Base-by-base conservation (phyloP, 2,797 vertebrate species). In the Neosalanx taihuensis region DNA sequence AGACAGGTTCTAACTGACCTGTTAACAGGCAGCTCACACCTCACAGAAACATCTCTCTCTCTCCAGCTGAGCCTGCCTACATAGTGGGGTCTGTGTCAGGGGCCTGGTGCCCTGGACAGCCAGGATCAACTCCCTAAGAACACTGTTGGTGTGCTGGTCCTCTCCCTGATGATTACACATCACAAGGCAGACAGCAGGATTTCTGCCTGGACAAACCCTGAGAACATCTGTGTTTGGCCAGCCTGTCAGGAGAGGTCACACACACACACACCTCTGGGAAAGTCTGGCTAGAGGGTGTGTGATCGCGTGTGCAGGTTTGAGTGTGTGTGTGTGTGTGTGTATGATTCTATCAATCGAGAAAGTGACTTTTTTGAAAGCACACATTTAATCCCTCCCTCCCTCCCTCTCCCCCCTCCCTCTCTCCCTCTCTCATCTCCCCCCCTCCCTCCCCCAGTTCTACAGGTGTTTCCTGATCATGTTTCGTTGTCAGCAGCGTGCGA, bases 391-490 rank as follows among this genome's bases (percentile, higher is more conserved):
- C 23, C 58, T 15, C 7, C 23, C 58, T 41, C 3, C 6, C 31
- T 20, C 12, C 13, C n/a, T 23, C 59, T 12, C 59, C 20, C 7
- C 29, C 59, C 59, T 17, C 6, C 26, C 17, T 13, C 5, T 33
- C 33, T 15, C 7, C 23, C 58, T 41, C 3, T 20, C 3, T 31
- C 51, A 9, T 41, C n/a, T 5, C 18, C 15, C 26, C 6, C 13
- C 53, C 62, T 7, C 18, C 65, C 64, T 64, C 41, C 79, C 83
- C 72, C 87, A 95, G 94, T 95, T 95, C 88, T 94, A 95, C 89
- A 93, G 88, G 84, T 95, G 94, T 83, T 95, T 96, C 89, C 85
- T 93, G 68, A 85, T 84, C 69, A 84, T 95, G 76, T 93, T 94
- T 73, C 90, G 87, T 72, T 93, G 93, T 51, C 67, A 89, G 1